Evolutionary conservation across 2,797 vertebrate species (phyloP), one percentile per base, ranked within the genome.

Genomic region (Margarornis squamiger): DNA sequence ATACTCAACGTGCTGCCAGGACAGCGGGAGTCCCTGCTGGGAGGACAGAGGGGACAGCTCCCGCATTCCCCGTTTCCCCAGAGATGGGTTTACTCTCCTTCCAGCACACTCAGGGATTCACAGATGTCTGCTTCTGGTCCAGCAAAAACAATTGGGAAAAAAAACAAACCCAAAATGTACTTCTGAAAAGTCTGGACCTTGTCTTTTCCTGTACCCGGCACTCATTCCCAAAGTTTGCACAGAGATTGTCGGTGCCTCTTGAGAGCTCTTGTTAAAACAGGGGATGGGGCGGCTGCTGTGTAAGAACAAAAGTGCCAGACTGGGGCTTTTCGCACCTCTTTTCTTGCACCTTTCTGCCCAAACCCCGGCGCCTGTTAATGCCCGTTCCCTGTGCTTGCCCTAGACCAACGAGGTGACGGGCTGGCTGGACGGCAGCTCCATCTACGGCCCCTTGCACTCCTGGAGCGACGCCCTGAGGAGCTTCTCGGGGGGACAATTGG

Each of bases 341-440:
- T 66, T 45, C 81, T 34, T 7, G 6, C 36, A 73, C 36, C 17
- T 73, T 81, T 29, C 45, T 1, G 1, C 9, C 4, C 5, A 82
- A 36, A 16, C 8, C 26, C 15, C 3, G 1, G 11, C 3, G 0
- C 24, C n/a, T 43, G 16, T 36, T 87, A 76, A 77, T 7, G 27
- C 20, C 18, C 0, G 0, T 72, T 80, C 46, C 45, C 46, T 32
- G 11, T 68, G 8, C 29, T 80, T 90, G 38, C 52, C 51, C 61
- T 26, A 99, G 99, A 97, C 98, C 48, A 99, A 99, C 36, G 95
- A 97, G 26, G 98, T 98, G 97, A 99, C 99, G 0, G 97, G 99
- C 8, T 99, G 99, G 99, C 98, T 99, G 45, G 99, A 99, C 11
- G 99, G 99, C 79, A 99, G 99, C 97, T 99, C 99, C 95, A 99